Conservation (phyloP, 2,888 invertebrate genomes). For the Candidula unifasciata region DNA sequence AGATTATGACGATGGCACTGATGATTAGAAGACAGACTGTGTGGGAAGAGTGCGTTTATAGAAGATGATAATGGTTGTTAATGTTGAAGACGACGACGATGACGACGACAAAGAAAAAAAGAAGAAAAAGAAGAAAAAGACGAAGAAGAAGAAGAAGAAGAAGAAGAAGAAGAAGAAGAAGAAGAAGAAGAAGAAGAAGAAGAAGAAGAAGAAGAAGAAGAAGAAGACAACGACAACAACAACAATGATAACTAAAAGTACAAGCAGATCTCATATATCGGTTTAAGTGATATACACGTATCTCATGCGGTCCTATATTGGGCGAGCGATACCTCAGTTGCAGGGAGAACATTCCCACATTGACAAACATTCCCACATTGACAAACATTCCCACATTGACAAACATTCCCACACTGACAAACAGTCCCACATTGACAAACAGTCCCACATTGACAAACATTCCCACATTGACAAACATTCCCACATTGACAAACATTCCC, state of each 20-base stretch:
- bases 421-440: neutral
- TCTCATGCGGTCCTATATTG: no score
- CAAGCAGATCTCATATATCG: no score
- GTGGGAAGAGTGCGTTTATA: no score
- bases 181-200: no score
- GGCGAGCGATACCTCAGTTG: neutral
- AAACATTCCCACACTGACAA: neutral
- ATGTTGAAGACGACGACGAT: neutral
- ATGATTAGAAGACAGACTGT: neutral
- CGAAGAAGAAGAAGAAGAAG: no score
- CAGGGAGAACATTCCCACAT: neutral
- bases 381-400: neutral
- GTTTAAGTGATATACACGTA: no score
- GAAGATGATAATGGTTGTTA: neutral
- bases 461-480: neutral
- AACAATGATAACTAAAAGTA: no score
- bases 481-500: neutral
- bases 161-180: no score
- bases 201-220: no score
- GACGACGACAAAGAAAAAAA: neutral
- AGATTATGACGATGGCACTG: neutral
- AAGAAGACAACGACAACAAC: no score
- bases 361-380: neutral
- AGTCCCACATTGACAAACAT: neutral
- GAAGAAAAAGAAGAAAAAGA: neutral